A percentile compares a stretch with the other conserved stretches of the same genome.
phyloP scores from a whole-genome alignment of 1,140 invertebrate species.

The Papilio aristodemus region DNA sequence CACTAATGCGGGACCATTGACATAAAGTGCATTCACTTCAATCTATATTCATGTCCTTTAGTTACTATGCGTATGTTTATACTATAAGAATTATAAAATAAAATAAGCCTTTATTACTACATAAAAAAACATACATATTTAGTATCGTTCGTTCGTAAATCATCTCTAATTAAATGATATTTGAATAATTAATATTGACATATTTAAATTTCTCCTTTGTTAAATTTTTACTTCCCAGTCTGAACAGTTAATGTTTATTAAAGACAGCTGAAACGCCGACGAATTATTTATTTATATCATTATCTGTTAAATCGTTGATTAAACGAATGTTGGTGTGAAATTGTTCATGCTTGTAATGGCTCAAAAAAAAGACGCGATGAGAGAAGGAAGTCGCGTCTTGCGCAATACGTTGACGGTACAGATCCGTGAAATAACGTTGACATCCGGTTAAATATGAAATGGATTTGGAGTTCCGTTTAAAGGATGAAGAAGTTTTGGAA shows the following conservation, averaged over 20 bases:
- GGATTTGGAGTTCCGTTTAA: slow-evolving; percentile 1
- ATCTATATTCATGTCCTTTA: slow-evolving; percentile 6
- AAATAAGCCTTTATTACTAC: no score
- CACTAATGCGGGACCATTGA: slow-evolving; percentile 40
- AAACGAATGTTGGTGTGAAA: background rate
- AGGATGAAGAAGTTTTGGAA: background rate
- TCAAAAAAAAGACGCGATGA: background rate
- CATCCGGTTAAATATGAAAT: slow-evolving; percentile 13
- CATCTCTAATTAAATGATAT: no score
- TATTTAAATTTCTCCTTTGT: no score
- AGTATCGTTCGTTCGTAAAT: no score
- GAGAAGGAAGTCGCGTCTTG: background rate
- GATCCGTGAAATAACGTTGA: slow-evolving; percentile 10
- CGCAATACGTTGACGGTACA: background rate
- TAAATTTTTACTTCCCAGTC: no score
- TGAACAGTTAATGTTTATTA: no score
- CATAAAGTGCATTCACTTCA: slow-evolving; percentile 32
- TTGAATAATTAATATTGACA: no score
- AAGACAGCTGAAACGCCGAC: no score
- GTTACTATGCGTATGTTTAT: slow-evolving; percentile 6
- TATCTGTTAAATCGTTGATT: no score
- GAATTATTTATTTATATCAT: no score
- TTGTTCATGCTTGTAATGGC: background rate
- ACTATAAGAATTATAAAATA: background rate
- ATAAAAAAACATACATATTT: no score